A percentile compares a stretch with the other conserved stretches of the same genome.
Evolutionary conservation across 2,113 vertebrate species (phyloP).

Genomic region (Canis aureus): DNA sequence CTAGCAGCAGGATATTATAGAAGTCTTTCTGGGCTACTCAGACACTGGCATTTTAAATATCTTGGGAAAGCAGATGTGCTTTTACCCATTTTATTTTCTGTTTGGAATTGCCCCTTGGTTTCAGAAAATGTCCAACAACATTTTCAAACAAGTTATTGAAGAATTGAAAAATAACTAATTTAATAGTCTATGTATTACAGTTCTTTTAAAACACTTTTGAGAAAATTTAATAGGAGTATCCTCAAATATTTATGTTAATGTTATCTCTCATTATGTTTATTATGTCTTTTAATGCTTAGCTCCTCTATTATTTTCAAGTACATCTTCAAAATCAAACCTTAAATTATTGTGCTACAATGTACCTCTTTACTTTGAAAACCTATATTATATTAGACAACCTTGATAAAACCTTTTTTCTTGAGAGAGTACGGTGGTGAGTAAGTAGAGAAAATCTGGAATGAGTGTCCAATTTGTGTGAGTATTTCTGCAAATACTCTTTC

Average conservation of each 20-base stretch:
- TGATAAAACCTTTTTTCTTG: constrained; percentile 19
- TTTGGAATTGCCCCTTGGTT: neutral
- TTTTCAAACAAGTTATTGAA: constrained; percentile 13
- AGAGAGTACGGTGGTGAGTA: neutral
- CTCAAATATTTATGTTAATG: constrained; percentile 20
- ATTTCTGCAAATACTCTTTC: constrained; percentile 1
- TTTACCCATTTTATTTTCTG: neutral
- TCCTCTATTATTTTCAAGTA: neutral
- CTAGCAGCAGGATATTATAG: neutral
- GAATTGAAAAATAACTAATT: neutral
- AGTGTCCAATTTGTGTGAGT: neutral
- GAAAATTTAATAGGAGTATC: neutral
- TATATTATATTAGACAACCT: neutral
- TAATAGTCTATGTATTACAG: neutral
- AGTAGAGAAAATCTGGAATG: neutral
- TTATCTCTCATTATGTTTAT: neutral
- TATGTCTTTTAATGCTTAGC: neutral
- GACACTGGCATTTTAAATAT: neutral
- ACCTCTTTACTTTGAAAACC: neutral
- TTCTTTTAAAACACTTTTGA: neutral
- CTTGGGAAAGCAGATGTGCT: neutral
- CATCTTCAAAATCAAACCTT: neutral
- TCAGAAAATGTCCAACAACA: neutral
- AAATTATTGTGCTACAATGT: neutral
- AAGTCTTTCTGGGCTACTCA: neutral